Percentiles rank a stretch among this genome's conserved stretches.
phyloP scores from a whole-genome alignment of 2,797 vertebrate species.

The Cyprinella venusta region DNA sequence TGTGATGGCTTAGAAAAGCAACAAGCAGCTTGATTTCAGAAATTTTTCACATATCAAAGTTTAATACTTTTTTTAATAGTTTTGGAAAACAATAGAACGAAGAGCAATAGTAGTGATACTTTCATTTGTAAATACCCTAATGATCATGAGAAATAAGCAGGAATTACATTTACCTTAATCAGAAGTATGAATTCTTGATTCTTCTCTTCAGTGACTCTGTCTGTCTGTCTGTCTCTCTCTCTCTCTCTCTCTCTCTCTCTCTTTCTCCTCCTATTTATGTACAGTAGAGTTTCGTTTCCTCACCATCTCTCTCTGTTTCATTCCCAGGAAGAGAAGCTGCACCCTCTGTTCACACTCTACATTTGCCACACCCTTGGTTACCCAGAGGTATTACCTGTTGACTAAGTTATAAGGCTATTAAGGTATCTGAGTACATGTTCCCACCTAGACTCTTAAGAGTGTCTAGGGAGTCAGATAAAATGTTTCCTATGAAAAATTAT shows the following conservation, averaged over 20 bases:
- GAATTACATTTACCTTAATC: background rate
- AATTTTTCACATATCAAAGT: background rate
- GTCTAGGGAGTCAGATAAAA: too few species aligned
- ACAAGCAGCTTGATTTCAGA: background rate
- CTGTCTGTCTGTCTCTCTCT: background rate
- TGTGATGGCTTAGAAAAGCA: background rate
- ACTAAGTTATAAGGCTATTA: background rate
- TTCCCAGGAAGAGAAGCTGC: background rate
- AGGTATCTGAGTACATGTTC: background rate
- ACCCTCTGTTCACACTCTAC: background rate
- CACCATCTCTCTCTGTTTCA: background rate
- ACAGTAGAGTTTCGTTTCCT: conserved; percentile 4
- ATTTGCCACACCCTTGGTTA: too few species aligned
- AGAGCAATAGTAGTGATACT: background rate
- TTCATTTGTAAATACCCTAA: background rate
- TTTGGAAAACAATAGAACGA: background rate
- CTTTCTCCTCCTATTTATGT: background rate
- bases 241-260: background rate
- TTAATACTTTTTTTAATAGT: background rate
- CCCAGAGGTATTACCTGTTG: background rate
- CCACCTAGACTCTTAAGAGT: too few species aligned
- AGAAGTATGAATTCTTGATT: background rate
- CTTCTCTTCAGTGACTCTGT: background rate
- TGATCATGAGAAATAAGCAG: background rate
- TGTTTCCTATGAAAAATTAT: too few species aligned